Conservation (phyloP, 2,797 vertebrate genomes). For the Sternarchorhynchus goeldii region DNA sequence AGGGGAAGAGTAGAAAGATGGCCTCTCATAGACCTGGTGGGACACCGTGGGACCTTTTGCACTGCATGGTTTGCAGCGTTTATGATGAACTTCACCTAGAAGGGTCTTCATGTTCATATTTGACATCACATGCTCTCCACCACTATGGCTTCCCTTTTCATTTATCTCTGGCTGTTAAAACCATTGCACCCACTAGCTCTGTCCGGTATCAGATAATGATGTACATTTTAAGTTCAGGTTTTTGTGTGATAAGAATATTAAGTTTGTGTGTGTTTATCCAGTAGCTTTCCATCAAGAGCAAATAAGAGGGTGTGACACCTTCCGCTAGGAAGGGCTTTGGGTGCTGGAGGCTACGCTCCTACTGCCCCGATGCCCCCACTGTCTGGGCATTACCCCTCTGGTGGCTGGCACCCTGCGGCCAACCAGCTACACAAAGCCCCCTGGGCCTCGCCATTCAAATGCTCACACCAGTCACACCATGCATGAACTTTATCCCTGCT, state of each 20-base stretch:
- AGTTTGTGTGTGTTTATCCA: too few relatives aligned
- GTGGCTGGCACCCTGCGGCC: conserved; percentile 27
- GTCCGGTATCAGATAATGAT: too few relatives aligned
- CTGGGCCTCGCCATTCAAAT: conserved; percentile 35
- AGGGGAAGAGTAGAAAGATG: conserved; percentile 45
- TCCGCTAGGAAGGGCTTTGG: too few relatives aligned
- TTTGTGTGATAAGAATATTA: too few relatives aligned
- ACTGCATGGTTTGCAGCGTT: conserved; percentile 32
- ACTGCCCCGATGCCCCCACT: background rate
- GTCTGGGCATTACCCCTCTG: conserved; percentile 9
- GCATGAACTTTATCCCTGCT: conserved; percentile 25
- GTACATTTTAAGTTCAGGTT: too few relatives aligned
- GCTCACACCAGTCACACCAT: conserved; percentile 31
- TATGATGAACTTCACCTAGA: conserved; percentile 40
- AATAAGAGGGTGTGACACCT: too few relatives aligned
- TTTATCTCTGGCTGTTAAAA: background rate
- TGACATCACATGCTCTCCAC: conserved; percentile 16
- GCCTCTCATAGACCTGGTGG: conserved; percentile 46
- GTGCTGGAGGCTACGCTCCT: background rate
- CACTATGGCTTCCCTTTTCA: background rate
- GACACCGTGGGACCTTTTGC: conserved; percentile 56
- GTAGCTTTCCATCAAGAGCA: too few relatives aligned
- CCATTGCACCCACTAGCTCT: background rate
- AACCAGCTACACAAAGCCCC: conserved; percentile 33
- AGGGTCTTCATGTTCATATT: conserved; percentile 8